Evolutionary conservation across 1,140 invertebrate species (phyloP).

Genomic region (Cydia splendana): DNA sequence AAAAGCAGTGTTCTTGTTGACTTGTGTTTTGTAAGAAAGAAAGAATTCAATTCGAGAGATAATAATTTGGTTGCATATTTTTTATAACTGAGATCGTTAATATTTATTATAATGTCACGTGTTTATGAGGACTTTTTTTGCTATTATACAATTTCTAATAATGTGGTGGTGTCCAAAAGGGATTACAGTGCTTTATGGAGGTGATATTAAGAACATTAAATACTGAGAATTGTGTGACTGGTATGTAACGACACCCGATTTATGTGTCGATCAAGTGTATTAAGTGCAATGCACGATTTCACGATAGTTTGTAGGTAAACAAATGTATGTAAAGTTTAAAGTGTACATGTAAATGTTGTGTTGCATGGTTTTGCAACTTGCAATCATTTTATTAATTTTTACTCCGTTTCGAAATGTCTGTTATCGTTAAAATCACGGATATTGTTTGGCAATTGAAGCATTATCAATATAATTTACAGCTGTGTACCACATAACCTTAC

Average conservation of each 20-base stretch:
- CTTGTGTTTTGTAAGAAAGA: conserved; percentile 17
- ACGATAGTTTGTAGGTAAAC: not conserved
- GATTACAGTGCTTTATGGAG: conserved; percentile 23
- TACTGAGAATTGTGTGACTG: conserved; percentile 11
- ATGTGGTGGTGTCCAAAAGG: conserved; percentile 9
- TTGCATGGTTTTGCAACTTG: not conserved
- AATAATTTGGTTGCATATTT: not conserved
- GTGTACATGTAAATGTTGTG: not conserved
- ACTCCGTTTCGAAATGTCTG: not conserved
- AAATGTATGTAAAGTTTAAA: not conserved
- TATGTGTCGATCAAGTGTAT: conserved; percentile 1
- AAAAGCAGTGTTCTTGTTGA: conserved; percentile 14
- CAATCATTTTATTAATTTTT: not conserved
- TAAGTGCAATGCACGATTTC: conserved; percentile 10
- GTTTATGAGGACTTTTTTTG: not conserved
- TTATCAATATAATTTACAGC: conserved; percentile 1
- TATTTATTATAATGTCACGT: not conserved
- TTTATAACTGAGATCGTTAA: not conserved
- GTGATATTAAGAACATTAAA: conserved; percentile 12
- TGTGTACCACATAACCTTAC: not conserved
- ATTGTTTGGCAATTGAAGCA: not conserved
- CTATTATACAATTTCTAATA: not conserved
- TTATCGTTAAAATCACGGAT: not conserved
- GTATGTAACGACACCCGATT: conserved; percentile 13
- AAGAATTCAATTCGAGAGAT: conserved; percentile 9